Evolutionary conservation across 2,888 invertebrate species (phyloP), one percentile per base, ranked within the genome.

Genomic region (Stomorhina lunata): DNA sequence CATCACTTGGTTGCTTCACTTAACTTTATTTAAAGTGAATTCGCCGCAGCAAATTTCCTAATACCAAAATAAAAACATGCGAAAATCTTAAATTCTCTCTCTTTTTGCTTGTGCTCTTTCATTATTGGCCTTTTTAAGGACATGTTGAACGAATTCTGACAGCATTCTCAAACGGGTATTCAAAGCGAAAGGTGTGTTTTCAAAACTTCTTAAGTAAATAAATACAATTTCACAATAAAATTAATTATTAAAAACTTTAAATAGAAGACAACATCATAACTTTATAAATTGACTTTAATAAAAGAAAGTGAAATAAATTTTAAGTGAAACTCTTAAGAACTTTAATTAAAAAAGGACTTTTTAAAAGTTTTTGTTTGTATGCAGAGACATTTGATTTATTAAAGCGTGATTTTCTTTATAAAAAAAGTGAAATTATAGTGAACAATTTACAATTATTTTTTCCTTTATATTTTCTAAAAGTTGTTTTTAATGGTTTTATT

Each of bases 131-230:
- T 76, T 82, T 79, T 82, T 76, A 82, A 82, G 75, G 82, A 82
- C 79, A 66, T 82, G 82, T 79, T 82, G 53, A 82, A 71, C 65
- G 45, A 69, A 66, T 45, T 66, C 43, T 50, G 22, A 17, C 57
- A 82, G 79, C 82, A 82, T 76, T 82, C 79, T 82, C n/a, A 66
- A 79, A 79, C 82, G 82, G 71, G 9, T 59, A 79, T 82, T 82
- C 82, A 82, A 76, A 71, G 79, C 75, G 82, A 66, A 66, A 79
- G 75, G 79, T 71, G 73, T 66, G 55, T 22, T 53, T 34, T 7
- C 5, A 17, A 2, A 15, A 48, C 1, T 15, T 48, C 6, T 29
- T 7, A 9, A 29, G 48, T 37, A 53, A 55, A 34, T 12, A 7
- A 37, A 34, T 27, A 22, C 65, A 25, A 77, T n/a, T 32, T 37